Evolutionary conservation across 2,888 invertebrate species (phyloP).

Genomic region (Belgica antarctica): DNA sequence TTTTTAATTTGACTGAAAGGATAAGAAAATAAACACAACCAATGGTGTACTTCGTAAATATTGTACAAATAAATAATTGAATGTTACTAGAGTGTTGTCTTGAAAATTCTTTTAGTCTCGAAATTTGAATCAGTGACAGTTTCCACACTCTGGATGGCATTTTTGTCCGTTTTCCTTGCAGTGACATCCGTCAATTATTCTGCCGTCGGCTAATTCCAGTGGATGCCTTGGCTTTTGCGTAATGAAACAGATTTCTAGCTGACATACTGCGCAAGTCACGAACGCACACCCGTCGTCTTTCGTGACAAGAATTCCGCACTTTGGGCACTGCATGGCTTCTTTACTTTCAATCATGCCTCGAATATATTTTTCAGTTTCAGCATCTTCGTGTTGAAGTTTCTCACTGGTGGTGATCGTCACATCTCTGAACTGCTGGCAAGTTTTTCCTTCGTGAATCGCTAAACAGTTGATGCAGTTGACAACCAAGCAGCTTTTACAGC

Average conservation of each 20-base stretch:
- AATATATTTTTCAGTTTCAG: conserved; percentile 65
- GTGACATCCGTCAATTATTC: not conserved
- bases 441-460: conserved; percentile 75
- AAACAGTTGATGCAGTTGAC: conserved; percentile 84
- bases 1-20: too few species aligned
- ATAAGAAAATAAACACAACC: too few species aligned
- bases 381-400: not conserved
- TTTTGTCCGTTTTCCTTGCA: not conserved
- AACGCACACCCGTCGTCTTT: conserved; percentile 95
- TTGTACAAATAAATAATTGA: too few species aligned
- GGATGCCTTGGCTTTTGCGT: conserved; percentile 62
- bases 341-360: conserved; percentile 77
- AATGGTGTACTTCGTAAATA: too few species aligned
- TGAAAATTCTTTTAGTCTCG: too few species aligned
- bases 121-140: conserved; percentile 18
- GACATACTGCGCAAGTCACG: conserved; percentile 87
- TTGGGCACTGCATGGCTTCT: conserved; percentile 81
- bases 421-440: conserved; percentile 79
- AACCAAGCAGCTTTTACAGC: conserved; percentile 76
- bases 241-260: conserved; percentile 93
- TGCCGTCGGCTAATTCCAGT: not conserved
- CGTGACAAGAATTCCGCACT: conserved; percentile 60
- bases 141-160: conserved; percentile 16
- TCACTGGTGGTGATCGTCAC: conserved; percentile 62
- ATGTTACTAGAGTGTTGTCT: too few species aligned